Percentiles rank a stretch among this genome's conserved stretches.
Evolutionary conservation across 1,140 invertebrate species (phyloP).

Genomic region (Ctenoplectra terminalis): DNA sequence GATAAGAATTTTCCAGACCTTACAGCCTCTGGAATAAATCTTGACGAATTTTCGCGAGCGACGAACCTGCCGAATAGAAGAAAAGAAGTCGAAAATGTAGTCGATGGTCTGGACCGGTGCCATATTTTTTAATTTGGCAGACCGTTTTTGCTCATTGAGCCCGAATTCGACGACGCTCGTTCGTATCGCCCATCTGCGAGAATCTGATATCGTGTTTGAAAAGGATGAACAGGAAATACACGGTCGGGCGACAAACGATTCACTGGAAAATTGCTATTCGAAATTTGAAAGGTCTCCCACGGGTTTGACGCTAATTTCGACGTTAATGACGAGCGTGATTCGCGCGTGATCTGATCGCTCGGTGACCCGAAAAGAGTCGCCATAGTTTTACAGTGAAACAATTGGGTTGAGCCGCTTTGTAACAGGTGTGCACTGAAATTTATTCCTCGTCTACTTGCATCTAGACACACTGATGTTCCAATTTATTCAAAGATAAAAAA

Average conservation of each 20-base stretch:
- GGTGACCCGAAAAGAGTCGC: neutral
- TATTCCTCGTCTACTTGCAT: no score
- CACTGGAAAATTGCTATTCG: conserved; percentile 14
- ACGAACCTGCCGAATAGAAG: conserved; percentile 32
- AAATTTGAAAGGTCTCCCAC: conserved; percentile 5
- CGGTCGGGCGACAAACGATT: conserved; percentile 1
- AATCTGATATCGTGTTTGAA: conserved; percentile 16
- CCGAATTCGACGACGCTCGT: conserved; percentile 30
- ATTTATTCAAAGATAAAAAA: neutral
- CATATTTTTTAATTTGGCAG: conserved; percentile 68
- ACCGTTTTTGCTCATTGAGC: conserved; percentile 63
- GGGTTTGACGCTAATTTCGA: neutral
- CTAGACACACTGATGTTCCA: no score
- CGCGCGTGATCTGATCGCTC: conserved; percentile 2
- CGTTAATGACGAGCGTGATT: neutral
- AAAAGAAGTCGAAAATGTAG: conserved; percentile 54
- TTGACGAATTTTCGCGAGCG: conserved; percentile 54
- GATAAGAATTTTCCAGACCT: conserved; percentile 36
- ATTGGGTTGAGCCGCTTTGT: neutral
- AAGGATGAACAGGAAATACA: neutral
- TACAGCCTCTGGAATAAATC: conserved; percentile 17
- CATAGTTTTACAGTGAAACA: neutral
- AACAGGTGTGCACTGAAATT: neutral
- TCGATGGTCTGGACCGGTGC: conserved; percentile 59
- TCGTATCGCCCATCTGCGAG: conserved; percentile 34